Evolutionary conservation across 2,888 invertebrate genomes (phyloP).

Genomic region (Agrotis segetum): DNA sequence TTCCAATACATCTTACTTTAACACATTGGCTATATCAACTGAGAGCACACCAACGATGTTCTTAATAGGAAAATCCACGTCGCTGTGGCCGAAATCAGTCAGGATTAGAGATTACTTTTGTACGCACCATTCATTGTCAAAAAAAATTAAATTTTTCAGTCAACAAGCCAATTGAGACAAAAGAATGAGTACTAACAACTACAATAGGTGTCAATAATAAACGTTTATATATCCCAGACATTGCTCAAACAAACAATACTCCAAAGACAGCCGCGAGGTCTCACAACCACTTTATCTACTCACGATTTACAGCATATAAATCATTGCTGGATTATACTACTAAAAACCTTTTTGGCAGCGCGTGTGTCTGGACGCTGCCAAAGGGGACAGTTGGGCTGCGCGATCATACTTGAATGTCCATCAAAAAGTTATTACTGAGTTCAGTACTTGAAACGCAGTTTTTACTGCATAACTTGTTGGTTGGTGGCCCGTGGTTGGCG

Average conservation of each 20-base stretch:
- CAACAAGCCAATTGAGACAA: background rate
- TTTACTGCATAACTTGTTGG: conserved; percentile 62
- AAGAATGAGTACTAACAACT: background rate
- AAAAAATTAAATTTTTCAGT: too few species aligned
- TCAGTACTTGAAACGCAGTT: conserved; percentile 58
- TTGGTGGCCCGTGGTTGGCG: conserved; percentile 20
- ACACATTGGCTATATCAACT: too few species aligned
- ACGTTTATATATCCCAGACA: background rate
- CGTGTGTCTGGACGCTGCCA: conserved; percentile 66
- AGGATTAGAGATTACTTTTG: too few species aligned
- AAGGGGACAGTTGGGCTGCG: conserved; percentile 66
- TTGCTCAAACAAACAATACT: conserved; percentile 27
- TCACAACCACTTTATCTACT: conserved; percentile 39
- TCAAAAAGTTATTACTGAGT: conserved; percentile 69
- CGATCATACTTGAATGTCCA: conserved; percentile 74
- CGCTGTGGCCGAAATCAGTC: too few species aligned
- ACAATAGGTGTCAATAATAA: background rate
- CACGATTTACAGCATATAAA: conserved; percentile 59
- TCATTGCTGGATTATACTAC: conserved; percentile 57
- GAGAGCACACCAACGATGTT: too few species aligned
- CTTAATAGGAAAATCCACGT: too few species aligned
- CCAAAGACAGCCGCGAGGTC: conserved; percentile 13
- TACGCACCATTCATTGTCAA: too few species aligned
- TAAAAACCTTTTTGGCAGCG: conserved; percentile 68
- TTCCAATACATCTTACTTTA: too few species aligned